Evolutionary conservation across 2,797 vertebrate species (phyloP).

Genomic region (Morus bassanus): DNA sequence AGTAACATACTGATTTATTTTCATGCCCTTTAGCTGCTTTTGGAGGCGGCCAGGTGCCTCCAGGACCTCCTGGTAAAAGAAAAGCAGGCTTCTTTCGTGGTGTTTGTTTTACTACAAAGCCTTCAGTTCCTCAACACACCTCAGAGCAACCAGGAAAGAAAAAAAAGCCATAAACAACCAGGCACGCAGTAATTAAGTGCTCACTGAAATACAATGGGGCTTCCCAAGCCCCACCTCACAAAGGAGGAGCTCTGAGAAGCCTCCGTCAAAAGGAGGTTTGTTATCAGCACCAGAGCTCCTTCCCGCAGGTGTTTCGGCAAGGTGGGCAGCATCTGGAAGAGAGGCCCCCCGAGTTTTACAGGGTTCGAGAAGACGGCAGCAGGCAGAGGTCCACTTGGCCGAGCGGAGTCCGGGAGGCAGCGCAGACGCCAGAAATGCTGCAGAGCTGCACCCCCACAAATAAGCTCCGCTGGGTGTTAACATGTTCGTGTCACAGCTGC

Average conservation of each 20-base stretch:
- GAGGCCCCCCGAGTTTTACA: too few relatives aligned
- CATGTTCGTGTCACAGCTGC: neutral
- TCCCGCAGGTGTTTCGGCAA: neutral
- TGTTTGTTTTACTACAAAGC: neutral
- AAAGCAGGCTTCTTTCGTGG: neutral
- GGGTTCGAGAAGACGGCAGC: neutral
- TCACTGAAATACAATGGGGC: neutral
- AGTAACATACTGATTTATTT: fast-evolving
- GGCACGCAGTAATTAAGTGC: neutral
- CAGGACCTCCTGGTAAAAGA: neutral
- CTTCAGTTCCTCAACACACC: neutral
- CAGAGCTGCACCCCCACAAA: neutral
- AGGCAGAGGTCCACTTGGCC: too few relatives aligned
- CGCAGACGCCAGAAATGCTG: neutral
- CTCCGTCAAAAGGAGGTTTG: neutral
- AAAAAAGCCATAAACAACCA: neutral
- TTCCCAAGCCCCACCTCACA: neutral
- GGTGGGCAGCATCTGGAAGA: neutral
- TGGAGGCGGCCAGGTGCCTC: neutral
- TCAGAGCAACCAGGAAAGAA: neutral
- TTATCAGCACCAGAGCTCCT: neutral
- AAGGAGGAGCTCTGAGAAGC: neutral
- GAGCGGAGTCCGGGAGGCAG: neutral
- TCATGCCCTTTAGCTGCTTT: too few relatives aligned
- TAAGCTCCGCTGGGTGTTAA: neutral